phyloP scores from a whole-genome alignment of 1,140 invertebrate species.

The Zaprionus lachaisei region DNA sequence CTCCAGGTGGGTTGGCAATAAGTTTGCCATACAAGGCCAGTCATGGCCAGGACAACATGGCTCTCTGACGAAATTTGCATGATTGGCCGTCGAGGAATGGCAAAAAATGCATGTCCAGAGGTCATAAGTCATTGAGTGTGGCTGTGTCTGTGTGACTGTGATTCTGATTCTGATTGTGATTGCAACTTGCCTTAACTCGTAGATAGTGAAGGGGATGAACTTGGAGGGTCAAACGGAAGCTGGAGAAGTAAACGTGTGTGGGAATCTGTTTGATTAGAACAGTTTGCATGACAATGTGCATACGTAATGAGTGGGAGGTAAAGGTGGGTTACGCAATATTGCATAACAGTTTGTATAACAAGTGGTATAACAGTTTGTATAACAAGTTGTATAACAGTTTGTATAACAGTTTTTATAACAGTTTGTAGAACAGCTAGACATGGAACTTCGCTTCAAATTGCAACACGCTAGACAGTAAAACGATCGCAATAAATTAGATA shows the following conservation, averaged over 20 bases:
- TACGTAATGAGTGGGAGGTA: not conserved
- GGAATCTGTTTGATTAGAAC: constrained; percentile 19
- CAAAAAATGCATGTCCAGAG: constrained; percentile 46
- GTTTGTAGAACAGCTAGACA: not conserved
- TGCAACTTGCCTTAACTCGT: not conserved
- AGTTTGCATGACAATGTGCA: constrained; percentile 8
- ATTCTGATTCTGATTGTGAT: constrained; percentile 18
- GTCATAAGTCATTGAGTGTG: constrained; percentile 43
- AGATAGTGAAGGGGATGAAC: not conserved
- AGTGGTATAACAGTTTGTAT: not conserved
- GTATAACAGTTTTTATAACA: not conserved
- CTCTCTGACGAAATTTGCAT: constrained; percentile 47
- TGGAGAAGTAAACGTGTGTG: not conserved
- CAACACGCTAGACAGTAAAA: too few relatives aligned
- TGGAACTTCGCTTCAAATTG: too few relatives aligned
- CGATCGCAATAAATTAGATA: too few relatives aligned
- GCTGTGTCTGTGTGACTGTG: not conserved
- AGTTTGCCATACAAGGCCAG: constrained; percentile 71
- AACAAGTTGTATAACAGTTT: not conserved
- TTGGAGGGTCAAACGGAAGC: not conserved
- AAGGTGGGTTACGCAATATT: too few relatives aligned
- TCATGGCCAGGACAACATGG: constrained; percentile 52
- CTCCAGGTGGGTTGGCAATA: constrained; percentile 61
- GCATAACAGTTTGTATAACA: not conserved
- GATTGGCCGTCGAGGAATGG: constrained; percentile 53